Evolutionary conservation across 1,140 invertebrate genomes (phyloP), one percentile per base, ranked within the genome.

Genomic region (Drosophila nigromelanica): DNA sequence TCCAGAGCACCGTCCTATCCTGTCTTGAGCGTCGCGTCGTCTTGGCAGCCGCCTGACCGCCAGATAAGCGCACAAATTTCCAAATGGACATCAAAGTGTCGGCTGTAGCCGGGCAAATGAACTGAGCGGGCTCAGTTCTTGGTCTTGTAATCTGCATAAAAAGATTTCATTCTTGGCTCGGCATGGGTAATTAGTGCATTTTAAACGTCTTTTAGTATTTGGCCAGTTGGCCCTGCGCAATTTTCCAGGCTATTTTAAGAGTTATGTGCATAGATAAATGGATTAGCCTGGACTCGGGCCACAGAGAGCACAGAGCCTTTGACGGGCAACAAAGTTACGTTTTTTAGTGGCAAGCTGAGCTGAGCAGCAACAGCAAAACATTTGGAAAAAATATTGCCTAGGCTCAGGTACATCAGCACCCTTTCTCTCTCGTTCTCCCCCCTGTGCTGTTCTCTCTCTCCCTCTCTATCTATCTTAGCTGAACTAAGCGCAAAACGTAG

Each of bases 241-340:
- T 89, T 89, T 85, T 89, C 74, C 77, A 80, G 80, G 71, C 89
- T 90, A 90, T 90, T 90, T 87, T 90, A 90, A 90, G 82, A 81
- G 82, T 85, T 90, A 90, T 89, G 83, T 77, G 80, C 89, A 90
- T 90, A 90, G 87, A 90, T 90, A 90, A 90, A 90, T 89, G 87
- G 87, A 90, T 90, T 90, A 90, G 83, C 74, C 66, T 39, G 40
- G 43, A 62, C 62, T 75, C 33, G 39, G 54, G 45, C 18, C 45
- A 47, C 21, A 47, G 45, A 18, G 18, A 50, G 27, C 14, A 24
- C 48, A 33, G 47, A 58, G 39, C 35, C 75, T 78, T 74, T 78
- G 75, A 78, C 64, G 72, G 55, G 43, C 72, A 78, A 75, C 75
- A 78, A 76, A 76, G 39, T 76, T 76, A 50, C 60, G 12, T 72